These are phyloP conservation scores for Archilochus colubris DNA, from an alignment of 2,113 vertebrate genomes.

Conservation along the genomic window DNA sequence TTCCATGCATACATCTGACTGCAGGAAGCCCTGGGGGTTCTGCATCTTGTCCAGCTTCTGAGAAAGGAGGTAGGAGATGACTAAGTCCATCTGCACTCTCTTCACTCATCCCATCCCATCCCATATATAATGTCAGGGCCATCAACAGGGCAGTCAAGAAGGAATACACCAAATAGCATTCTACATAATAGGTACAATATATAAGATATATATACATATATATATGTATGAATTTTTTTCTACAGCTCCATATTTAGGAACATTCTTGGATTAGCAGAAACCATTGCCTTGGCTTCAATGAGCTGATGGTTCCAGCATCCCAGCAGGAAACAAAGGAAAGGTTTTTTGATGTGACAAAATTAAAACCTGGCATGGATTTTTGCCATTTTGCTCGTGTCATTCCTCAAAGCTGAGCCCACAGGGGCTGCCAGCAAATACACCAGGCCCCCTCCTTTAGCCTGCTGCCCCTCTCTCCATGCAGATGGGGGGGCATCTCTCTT, in stretches of 20 bases:
- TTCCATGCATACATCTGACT: fast-evolving
- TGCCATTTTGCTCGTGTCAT: not conserved
- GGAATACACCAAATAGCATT: not conserved
- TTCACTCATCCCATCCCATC: not conserved
- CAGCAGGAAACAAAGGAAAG: not conserved
- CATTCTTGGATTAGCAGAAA: not conserved
- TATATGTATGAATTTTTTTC: not conserved
- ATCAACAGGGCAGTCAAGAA: not conserved
- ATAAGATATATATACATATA: not conserved
- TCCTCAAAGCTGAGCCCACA: not conserved
- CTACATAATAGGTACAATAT: not conserved
- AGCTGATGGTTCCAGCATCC: not conserved
- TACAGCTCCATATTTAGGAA: not conserved
- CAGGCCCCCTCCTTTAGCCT: not conserved
- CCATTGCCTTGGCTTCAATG: not conserved
- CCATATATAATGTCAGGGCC: not conserved
- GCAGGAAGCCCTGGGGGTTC: not conserved
- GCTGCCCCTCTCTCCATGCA: not conserved
- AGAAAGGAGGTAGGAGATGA: not conserved
- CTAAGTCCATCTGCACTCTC: not conserved
- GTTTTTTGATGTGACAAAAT: not conserved
- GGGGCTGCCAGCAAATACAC: not conserved
- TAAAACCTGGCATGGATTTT: not conserved
- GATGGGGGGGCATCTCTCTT: not conserved
- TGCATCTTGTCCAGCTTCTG: not conserved